Conservation (phyloP, 2,888 invertebrate genomes). For the Lepidochrysops patricia region DNA sequence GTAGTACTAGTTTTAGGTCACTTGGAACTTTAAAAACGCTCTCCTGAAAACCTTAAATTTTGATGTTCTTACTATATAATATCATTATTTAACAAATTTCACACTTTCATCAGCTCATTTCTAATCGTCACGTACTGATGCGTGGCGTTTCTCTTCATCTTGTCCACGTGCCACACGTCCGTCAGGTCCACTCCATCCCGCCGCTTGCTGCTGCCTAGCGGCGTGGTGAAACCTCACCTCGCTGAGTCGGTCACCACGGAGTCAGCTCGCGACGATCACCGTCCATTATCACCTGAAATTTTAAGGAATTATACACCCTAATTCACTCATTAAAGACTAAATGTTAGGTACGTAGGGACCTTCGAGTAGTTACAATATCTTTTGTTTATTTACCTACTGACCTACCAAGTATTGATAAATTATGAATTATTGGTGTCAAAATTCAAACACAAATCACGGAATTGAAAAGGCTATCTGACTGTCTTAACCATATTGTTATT, state of each 20-base stretch:
- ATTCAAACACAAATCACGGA: neutral
- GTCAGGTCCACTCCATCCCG: slow-evolving; percentile 79
- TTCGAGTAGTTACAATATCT: no score
- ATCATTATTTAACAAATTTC: no score
- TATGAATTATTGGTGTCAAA: neutral
- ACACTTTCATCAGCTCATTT: slow-evolving; percentile 74
- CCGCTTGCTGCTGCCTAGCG: slow-evolving; percentile 60
- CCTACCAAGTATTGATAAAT: neutral
- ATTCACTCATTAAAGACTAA: no score
- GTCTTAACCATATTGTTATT: neutral
- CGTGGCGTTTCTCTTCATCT: slow-evolving; percentile 49
- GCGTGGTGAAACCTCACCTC: no score
- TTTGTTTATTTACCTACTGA: neutral
- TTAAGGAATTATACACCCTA: slow-evolving; percentile 1
- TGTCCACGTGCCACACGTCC: slow-evolving; percentile 76
- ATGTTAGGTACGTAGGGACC: no score
- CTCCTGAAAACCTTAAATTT: no score
- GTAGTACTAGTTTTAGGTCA: no score
- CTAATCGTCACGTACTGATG: slow-evolving; percentile 78
- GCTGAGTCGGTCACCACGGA: no score
- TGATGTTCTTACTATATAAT: no score
- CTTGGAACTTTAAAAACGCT: no score
- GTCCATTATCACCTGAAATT: slow-evolving; percentile 80
- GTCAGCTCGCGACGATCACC: slow-evolving; percentile 81
- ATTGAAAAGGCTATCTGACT: neutral